Evolutionary conservation across 2,113 vertebrate species (phyloP), one percentile per base, ranked within the genome.

Genomic region (Petrocephalus zakoni): DNA sequence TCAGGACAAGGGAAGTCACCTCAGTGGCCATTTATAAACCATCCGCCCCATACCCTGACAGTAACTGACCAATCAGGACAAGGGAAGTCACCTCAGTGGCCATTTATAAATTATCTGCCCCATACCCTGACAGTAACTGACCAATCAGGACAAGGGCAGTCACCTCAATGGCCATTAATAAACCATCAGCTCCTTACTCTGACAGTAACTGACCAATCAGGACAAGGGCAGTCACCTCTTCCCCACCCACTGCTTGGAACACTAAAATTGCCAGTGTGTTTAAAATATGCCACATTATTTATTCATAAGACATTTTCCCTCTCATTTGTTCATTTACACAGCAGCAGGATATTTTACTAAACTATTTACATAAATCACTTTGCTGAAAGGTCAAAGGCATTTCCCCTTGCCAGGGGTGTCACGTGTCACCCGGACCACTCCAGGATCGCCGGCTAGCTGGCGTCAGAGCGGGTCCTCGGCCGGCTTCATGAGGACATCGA

Each of bases 281-380:
- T 83, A 46, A 83, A n/a, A 25, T 47, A 49, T 9, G 19, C 42
- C 5, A 7, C 21, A 17, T 49, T 49, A 83, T 49, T 49, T 83
- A 83, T 49, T 49, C 81, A 83, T 46, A 13, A 83, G 42, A 83
- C 81, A 47, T 83, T 83, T 47, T 83, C 42, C 81, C 81, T 4
- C 46, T 83, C 19, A n/a, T 83, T 83, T 83, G 81, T 49, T 46
- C 22, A 83, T 83, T 83, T 83, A 49, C 46, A 83, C 81, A 83
- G 42, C 81, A 42, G 81, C 22, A 8, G 81, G 42, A 49, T 49
- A 83, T 83, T 47, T 47, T 49, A n/a, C 29, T 78, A 83, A 83
- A 83, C 81, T 22, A 83, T 83, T 83, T 83, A 49, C 37, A 83
- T 47, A 21, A 46, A 9, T 5, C 46, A 42, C 81, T 83, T 83